Evolutionary conservation across 1,140 invertebrate species (phyloP).

Genomic region (Cataglyphis hispanica): DNA sequence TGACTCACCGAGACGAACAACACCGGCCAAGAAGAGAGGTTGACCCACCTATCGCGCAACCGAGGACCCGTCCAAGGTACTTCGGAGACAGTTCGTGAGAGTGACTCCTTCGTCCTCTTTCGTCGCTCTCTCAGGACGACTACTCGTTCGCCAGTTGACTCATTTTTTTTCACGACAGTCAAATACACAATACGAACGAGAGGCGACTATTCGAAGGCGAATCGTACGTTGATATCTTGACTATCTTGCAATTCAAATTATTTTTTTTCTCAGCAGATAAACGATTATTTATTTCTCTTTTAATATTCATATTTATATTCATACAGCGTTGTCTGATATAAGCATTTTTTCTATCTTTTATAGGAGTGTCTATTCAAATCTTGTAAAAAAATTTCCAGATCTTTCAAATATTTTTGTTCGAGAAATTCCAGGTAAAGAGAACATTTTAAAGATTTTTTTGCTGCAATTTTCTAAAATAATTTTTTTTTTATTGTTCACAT

Average conservation of each 20-base stretch:
- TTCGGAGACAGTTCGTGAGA: slow-evolving; percentile 75
- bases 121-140: slow-evolving; percentile 64
- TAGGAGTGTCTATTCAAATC: too few relatives aligned
- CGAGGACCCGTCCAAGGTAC: slow-evolving; percentile 82
- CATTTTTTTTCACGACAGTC: slow-evolving; percentile 67
- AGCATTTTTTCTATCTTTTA: background rate
- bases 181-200: background rate
- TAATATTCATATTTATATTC: background rate
- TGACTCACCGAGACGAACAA: slow-evolving; percentile 82
- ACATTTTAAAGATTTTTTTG: too few relatives aligned
- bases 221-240: background rate
- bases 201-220: slow-evolving; percentile 15
- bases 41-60: slow-evolving; percentile 82
- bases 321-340: background rate
- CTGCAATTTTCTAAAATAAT: too few relatives aligned
- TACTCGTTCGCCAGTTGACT: slow-evolving; percentile 67
- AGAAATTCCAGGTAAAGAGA: too few relatives aligned
- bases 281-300: background rate
- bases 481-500: too few relatives aligned
- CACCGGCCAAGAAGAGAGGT: slow-evolving; percentile 69
- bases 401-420: too few relatives aligned
- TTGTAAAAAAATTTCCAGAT: too few relatives aligned
- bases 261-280: background rate
- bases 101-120: slow-evolving; percentile 64
- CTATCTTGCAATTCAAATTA: background rate